A percentile compares a stretch with the other conserved stretches of the same genome.
Conservation (phyloP, 2,797 vertebrate species). For the Tangara arthus region DNA sequence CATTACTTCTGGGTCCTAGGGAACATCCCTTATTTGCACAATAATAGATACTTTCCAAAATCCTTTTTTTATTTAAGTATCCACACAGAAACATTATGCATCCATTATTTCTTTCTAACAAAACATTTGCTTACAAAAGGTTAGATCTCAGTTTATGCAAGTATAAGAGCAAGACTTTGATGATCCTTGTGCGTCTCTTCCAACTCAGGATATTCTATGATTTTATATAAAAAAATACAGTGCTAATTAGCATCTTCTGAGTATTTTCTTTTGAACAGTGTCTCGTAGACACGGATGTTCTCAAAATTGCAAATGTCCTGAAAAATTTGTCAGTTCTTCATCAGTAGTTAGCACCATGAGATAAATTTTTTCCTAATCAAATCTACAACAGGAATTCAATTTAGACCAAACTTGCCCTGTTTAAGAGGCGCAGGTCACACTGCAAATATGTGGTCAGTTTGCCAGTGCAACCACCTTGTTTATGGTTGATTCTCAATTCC, state of each 20-base stretch:
- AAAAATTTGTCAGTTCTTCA: neutral
- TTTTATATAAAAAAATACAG: neutral
- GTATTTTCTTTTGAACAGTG: neutral
- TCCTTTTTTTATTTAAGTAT: neutral
- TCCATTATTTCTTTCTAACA: neutral
- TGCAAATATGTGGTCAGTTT: neutral
- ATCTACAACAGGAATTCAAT: neutral
- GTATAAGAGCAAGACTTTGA: neutral
- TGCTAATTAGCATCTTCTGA: neutral
- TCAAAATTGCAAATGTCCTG: neutral
- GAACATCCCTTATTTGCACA: neutral
- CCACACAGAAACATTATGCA: neutral
- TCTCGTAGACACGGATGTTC: neutral
- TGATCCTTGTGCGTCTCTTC: neutral
- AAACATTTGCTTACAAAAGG: neutral
- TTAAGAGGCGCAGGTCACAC: neutral
- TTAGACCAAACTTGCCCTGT: neutral
- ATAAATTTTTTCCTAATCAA: neutral
- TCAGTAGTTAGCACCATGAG: neutral
- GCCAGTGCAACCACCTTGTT: neutral
- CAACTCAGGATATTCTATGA: neutral
- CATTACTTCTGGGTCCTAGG: neutral
- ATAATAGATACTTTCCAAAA: neutral
- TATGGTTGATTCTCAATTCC: neutral
- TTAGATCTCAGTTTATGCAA: neutral